Percentiles rank a stretch among this genome's conserved stretches.
Evolutionary conservation across 2,113 vertebrate genomes (phyloP).

Genomic region (Galeopterus variegatus): DNA sequence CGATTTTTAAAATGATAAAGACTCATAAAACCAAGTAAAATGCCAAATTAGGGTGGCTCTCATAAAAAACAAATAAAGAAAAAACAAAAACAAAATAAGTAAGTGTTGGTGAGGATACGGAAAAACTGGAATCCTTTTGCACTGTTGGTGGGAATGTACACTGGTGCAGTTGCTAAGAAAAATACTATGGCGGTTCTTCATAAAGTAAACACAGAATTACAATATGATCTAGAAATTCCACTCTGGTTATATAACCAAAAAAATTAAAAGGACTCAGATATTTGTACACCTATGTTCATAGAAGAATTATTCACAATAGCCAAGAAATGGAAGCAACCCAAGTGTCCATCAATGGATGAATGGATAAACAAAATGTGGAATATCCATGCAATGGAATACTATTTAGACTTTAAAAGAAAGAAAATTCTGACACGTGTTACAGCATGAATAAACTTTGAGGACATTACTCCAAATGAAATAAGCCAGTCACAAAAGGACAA

Average conservation of each 20-base stretch:
- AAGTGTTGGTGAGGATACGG: not conserved
- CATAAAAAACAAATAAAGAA: not conserved
- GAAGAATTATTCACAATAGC: not conserved
- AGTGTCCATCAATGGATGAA: not conserved
- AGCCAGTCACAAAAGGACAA: not conserved
- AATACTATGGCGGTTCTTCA: not conserved
- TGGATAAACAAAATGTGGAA: not conserved
- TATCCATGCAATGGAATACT: not conserved
- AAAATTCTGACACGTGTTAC: not conserved
- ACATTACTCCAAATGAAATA: not conserved
- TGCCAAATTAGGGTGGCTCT: not conserved
- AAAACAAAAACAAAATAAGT: not conserved
- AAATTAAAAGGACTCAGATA: not conserved
- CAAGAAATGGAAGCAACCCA: not conserved
- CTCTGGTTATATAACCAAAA: not conserved
- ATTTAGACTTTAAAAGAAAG: conserved; percentile 12
- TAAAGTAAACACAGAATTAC: not conserved
- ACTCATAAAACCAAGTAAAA: not conserved
- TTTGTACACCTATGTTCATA: not conserved
- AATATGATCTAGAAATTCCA: not conserved
- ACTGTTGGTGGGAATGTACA: not conserved
- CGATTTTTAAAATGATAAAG: conserved; percentile 7
- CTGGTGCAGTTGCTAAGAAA: too few species aligned
- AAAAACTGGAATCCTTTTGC: not conserved
- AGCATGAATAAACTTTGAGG: not conserved